Evolutionary conservation across 1,140 invertebrate species (phyloP), one percentile per base, ranked within the genome.

Genomic region (Cyclargus thomasi): DNA sequence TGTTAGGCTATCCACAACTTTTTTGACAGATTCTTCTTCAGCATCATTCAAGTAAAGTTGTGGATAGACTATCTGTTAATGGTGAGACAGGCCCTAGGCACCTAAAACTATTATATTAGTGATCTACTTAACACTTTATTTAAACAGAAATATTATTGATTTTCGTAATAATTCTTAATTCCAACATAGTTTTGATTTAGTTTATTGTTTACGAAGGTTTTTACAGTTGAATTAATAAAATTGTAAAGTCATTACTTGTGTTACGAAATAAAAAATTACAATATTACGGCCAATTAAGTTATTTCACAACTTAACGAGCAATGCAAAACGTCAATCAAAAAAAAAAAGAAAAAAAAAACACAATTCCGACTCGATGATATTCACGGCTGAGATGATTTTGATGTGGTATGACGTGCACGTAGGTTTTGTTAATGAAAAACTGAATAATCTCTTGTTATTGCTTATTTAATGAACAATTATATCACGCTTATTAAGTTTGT

Each of bases 261-360:
- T 20, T 18, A 20, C 20, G 55, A 59, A 59, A 59, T 6, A 59
- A 7, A 21, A 59, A 20, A 55, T 20, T 21, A 21, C 20, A 21
- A 20, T 21, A 59, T 59, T 21, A 21, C 10, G 7, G 20, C 18
- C 55, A 59, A 59, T 59, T 20, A 59, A 59, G n/a, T 17, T 18
- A 55, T 17, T 55, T 55, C 17, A 59, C 55, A 59, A 21, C 20
- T 21, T 59, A 59, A 59, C 55, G 55, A 59, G 55, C 55, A 55
- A 55, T 18, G n/a, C n/a, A 21, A 59, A 20, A 59, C 18, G 55
- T 59, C 55, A 59, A 21, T 59, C 55, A 59, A 20, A 59, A 11
- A 21, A 21, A 21, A 59, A 59, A 59, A 59, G 21, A 20, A 59
- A 11, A 21, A 21, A 21, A 59, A 59, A 59, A 59, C 21, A 18